A percentile compares a stretch with the other conserved stretches of the same genome.
Evolutionary conservation across 1,140 invertebrate species (phyloP).

Genomic region (Drosophila eugracilis): DNA sequence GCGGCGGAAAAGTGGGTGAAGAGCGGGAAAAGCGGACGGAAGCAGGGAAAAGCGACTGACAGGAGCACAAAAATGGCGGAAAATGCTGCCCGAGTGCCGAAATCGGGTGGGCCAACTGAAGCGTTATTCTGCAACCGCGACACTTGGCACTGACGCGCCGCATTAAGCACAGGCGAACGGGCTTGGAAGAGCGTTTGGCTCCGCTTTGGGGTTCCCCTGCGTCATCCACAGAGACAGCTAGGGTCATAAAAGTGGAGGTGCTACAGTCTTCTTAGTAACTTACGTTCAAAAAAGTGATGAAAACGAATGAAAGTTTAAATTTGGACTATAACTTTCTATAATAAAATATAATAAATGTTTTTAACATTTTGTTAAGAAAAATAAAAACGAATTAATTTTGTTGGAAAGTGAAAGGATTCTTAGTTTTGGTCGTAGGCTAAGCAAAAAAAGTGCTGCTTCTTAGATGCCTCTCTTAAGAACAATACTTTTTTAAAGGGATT

Average conservation of each 20-base stretch:
- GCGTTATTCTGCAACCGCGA: conserved; percentile 73
- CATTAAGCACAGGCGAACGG: conserved; percentile 72
- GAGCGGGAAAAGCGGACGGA: background rate
- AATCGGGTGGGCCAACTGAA: conserved; percentile 55
- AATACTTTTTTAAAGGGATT: too few relatives aligned
- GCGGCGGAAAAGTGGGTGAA: conserved; percentile 1
- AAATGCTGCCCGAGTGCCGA: conserved; percentile 31
- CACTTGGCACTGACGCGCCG: conserved; percentile 76
- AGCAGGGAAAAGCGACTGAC: conserved; percentile 9
- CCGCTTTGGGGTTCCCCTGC: background rate
- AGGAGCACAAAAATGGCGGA: conserved; percentile 32
- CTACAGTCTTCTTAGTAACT: background rate
- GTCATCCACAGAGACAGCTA: conserved; percentile 1
- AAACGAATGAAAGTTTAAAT: too few relatives aligned
- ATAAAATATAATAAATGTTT: too few relatives aligned
- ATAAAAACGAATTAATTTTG: too few relatives aligned
- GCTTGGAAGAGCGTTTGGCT: conserved; percentile 15
- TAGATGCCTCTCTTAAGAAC: too few relatives aligned
- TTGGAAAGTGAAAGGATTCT: too few relatives aligned
- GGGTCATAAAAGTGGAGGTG: background rate
- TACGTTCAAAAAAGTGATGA: too few relatives aligned
- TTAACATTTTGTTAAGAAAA: too few relatives aligned
- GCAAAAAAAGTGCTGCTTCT: too few relatives aligned
- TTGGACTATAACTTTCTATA: too few relatives aligned
- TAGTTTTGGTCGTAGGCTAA: too few relatives aligned